A percentile compares a stretch with the other conserved stretches of the same genome.
Evolutionary conservation across 2,888 invertebrate genomes (phyloP).

Genomic region (Notocelia uddmanniana): DNA sequence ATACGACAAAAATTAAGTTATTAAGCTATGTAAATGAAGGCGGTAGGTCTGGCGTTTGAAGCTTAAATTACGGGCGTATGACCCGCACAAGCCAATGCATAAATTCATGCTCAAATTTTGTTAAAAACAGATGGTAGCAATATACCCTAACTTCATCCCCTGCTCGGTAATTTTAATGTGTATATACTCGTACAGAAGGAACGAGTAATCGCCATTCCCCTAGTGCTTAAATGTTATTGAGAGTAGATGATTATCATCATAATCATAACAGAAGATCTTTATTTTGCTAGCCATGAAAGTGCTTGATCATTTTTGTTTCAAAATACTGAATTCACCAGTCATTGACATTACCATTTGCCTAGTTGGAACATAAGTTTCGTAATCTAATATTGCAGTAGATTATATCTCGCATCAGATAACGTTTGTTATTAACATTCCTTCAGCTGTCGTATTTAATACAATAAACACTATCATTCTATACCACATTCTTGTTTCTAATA

Average conservation of each 20-base stretch:
- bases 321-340: background rate
- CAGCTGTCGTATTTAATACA: conserved; percentile 30
- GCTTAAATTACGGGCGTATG: conserved; percentile 13
- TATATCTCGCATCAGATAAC: conserved; percentile 22
- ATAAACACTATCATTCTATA: conserved; percentile 25
- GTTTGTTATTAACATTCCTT: conserved; percentile 31
- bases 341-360: background rate
- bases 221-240: background rate
- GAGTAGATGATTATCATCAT: too few relatives aligned
- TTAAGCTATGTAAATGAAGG: conserved; percentile 70
- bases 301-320: conserved; percentile 1
- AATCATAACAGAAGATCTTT: background rate
- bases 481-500: conserved; percentile 36
- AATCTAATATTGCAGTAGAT: conserved; percentile 27
- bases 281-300: background rate
- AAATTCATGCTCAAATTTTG: background rate
- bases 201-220: too few relatives aligned
- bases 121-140: too few relatives aligned
- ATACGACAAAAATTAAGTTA: conserved; percentile 67
- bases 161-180: too few relatives aligned
- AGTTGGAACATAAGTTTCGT: conserved; percentile 2
- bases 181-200: too few relatives aligned
- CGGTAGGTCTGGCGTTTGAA: conserved; percentile 24
- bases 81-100: conserved; percentile 2
- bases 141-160: too few relatives aligned